Percentiles rank a stretch among this genome's conserved stretches.
These are phyloP conservation scores for Megaptera novaeangliae DNA, from an alignment of 2,113 vertebrate genomes.

Conservation along the genomic window DNA sequence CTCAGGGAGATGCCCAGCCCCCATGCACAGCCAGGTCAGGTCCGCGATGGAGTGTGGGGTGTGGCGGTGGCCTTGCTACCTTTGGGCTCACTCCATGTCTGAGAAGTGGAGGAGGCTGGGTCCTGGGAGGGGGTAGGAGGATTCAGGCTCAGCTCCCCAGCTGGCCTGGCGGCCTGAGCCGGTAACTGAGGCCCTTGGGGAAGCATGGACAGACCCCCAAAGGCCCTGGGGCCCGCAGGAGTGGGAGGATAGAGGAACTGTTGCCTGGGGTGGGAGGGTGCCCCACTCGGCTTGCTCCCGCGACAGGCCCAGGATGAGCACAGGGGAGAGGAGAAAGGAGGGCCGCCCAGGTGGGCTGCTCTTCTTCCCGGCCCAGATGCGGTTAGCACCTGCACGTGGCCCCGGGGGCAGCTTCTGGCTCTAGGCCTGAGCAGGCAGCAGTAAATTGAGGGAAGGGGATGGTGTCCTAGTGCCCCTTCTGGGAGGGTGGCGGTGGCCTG, in stretches of 20 bases:
- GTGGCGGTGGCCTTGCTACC: not conserved
- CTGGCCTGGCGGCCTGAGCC: not conserved
- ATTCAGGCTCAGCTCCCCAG: not conserved
- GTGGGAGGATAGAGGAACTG: not conserved
- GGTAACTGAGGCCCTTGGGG: not conserved
- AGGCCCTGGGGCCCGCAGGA: not conserved
- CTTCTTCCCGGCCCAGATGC: not conserved
- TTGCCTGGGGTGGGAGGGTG: fast-evolving
- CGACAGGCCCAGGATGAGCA: not conserved
- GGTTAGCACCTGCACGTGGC: not conserved
- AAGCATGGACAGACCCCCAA: not conserved
- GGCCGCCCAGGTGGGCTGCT: not conserved
- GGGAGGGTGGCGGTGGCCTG: not conserved
- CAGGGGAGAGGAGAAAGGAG: not conserved
- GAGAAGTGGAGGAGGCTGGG: not conserved
- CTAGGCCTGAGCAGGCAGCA: not conserved
- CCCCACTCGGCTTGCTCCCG: not conserved
- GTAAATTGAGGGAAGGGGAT: not conserved
- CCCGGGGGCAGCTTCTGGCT: not conserved
- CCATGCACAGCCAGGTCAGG: not conserved
- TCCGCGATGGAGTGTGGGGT: not conserved
- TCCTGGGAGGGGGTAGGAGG: not conserved
- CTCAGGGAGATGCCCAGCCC: not conserved
- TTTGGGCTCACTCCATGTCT: not conserved
- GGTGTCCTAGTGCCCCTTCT: not conserved